Conservation (phyloP, 2,797 vertebrate species). For the Rallus crepitans region DNA sequence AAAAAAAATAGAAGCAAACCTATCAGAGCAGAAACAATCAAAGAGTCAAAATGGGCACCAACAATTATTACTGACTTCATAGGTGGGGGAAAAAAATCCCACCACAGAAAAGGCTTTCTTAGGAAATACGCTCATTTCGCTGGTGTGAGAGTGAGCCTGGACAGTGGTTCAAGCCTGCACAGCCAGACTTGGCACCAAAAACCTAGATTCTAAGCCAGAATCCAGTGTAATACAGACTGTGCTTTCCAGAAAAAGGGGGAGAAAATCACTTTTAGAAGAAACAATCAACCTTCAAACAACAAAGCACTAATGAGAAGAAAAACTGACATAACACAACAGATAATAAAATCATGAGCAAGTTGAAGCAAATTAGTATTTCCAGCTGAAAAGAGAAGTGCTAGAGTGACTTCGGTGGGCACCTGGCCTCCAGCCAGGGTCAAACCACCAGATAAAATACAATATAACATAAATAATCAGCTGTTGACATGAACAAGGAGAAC, state of each 20-base stretch:
- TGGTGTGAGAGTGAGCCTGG: not conserved
- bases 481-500: not conserved
- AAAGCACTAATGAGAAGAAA: not conserved
- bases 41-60: not conserved
- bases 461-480: not conserved
- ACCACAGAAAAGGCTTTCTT: not conserved
- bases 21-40: not conserved
- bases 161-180: not conserved
- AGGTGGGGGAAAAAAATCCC: not conserved
- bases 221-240: not conserved
- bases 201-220: not conserved
- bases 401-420: too few relatives aligned
- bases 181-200: not conserved
- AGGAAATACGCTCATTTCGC: not conserved
- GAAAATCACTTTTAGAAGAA: not conserved
- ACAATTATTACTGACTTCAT: not conserved
- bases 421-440: too few relatives aligned
- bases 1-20: not conserved
- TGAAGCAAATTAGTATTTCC: not conserved
- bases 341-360: not conserved
- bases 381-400: too few relatives aligned
- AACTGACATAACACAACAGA: not conserved
- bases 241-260: not conserved
- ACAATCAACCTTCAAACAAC: not conserved
- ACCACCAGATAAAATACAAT: not conserved